Evolutionary conservation across 2,113 vertebrate genomes (phyloP), one percentile per base, ranked within the genome.

Genomic region (Sinocyclocheilus rhinocerous): DNA sequence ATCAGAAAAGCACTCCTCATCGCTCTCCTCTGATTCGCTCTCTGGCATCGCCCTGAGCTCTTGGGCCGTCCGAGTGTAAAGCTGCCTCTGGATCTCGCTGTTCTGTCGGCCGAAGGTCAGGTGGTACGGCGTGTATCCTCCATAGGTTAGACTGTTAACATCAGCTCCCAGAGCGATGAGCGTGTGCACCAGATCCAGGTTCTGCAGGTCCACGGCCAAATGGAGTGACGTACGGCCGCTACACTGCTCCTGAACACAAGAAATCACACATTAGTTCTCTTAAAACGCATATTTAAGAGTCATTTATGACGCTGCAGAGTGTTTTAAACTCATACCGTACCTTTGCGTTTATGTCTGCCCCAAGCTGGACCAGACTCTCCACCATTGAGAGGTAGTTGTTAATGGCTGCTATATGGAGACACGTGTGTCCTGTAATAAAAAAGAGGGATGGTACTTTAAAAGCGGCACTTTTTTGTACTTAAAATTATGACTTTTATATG

Each of bases 171-270:
- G 93, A 39, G 96, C 93, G 0, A 99, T 88, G 48, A 99, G 92
- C 79, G 97, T 94, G 0, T 93, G 93, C 78, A 99, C 97, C 42
- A 99, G 92, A 0, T 94, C 92, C 0, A 94, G 90, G 84, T 99
- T 99, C 95, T 99, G 98, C 81, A 97, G 92, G 86, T 99, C 98
- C 0, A 99, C 98, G 0, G 98, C 98, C 6, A 99, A 93, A 67
- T 99, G 98, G 29, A 99, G 96, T 0, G 97, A 96, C 0, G 98
- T 99, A 36, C 98, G 95, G 5, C 98, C 98, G 15, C 97, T 98
- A 90, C 98, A 99, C 0, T 97, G 97, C 88, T 99, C 98, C 98
- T 99, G 70, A 0, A 52, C 45, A 18, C 18, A 22, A 59, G 1
- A 22, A 59, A 22, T 59, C 2, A 1, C 2, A 59, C 55, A 22